Base-by-base conservation (phyloP, 1,140 invertebrate genomes). In the Drosophila sp. region DNA sequence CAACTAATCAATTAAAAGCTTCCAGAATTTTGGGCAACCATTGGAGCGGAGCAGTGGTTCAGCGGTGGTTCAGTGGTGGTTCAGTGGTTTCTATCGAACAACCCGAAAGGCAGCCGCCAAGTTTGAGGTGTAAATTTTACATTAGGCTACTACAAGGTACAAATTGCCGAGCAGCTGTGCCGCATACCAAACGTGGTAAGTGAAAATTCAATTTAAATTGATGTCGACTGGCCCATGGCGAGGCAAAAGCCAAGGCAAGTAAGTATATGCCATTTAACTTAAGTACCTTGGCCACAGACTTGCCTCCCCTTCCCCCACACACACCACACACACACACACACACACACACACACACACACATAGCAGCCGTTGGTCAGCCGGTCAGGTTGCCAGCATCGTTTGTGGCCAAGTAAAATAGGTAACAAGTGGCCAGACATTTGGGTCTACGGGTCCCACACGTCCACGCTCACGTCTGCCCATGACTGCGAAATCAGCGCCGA, bases 131-230 rank as follows among this genome's bases (percentile, higher is more conserved):
- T 84, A 65, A 74, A 89, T 90, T 90, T 77, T 90, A 86, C 81
- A 90, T 90, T 86, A 90, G 74, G 78, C 86, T 90, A 90, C 86
- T 90, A 86, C 72, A 86, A 74, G 72, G 71, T 64, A 89, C 84
- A 90, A 90, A 90, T 90, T 90, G 76, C 63, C 64, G 74, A 53
- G 63, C 65, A 75, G 67, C 77, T 89, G 74, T 32, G 46, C 71
- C 65, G 86, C 70, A 89, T 90, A 84, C 84, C 61, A 89, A 89
- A 45, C 45, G 75, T 76, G 46, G 83, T 86, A 89, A 89, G 86
- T 90, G 86, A 86, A 90, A 90, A 90, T 90, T 90, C 86, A 90
- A 90, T 90, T 90, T 90, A 90, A 90, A 90, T 90, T 90, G 86
- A 90, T 84, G 86, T 82, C 80, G 80, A 86, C 81, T 76, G 78